Evolutionary conservation across 2,797 vertebrate genomes (phyloP), one percentile per base, ranked within the genome.

Genomic region (Uromys caudimaculatus): DNA sequence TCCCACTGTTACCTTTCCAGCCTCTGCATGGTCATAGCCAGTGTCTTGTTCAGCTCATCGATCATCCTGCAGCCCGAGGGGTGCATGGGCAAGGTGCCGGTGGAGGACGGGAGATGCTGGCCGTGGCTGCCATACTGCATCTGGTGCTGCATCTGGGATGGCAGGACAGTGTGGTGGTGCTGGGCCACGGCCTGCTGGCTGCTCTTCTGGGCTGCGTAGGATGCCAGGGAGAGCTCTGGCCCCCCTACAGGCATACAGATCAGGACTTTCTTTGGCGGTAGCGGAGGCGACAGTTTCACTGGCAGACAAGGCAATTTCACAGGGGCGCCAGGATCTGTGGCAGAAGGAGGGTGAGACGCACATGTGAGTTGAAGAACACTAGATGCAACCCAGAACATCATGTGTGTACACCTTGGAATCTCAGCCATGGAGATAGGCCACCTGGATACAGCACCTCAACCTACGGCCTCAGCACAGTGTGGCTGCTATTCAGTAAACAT

Each of bases 211-310:
- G 98, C 98, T 77, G 99, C 98, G 89, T 99, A 99, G 87, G 98
- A 95, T 16, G 98, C 97, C 64, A 99, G 99, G 21, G 99, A 98
- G 97, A 99, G 99, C 98, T 99, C 99, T 97, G 99, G 98, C 64
- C 99, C 99, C 97, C 99, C 99, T 67, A 99, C 99, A 96, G 99
- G 99, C 99, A 99, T 99, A 95, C 99, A 99, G 97, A 99, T 99
- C 99, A 99, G 99, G 98, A 99, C 99, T 99, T 99, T 99, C 99
- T 99, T 99, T 98, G 99, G 99, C 98, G 99, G 99, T 98, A 99
- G 99, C 94, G 99, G 99, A 97, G 99, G 99, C 86, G 99, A 99
- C 98, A 99, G 99, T 98, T 99, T 99, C 96, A 99, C 99, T 90
- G 99, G 99, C 99, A 99, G 99, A 97, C 99, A 99, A 99, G 99